Percentiles rank a stretch among this genome's conserved stretches.
Conservation (phyloP, 2,888 invertebrate species). For the Meteorus cinctellus region DNA sequence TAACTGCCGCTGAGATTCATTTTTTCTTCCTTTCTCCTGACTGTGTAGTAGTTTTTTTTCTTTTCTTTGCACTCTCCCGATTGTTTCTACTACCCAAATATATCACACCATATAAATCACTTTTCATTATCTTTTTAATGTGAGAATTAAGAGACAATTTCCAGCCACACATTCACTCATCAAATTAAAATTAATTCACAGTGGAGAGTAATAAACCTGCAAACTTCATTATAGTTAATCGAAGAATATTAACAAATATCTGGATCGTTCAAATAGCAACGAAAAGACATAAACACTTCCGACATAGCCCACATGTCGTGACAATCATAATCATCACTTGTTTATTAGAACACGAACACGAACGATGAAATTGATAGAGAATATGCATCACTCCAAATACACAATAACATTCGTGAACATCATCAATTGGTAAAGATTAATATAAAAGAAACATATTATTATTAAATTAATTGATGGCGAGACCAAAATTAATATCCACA, state of each 20-base stretch:
- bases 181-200: conserved; percentile 38
- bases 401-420: too few species aligned
- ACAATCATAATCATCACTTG: too few species aligned
- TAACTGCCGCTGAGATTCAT: conserved; percentile 66
- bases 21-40: conserved; percentile 56
- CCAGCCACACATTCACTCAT: conserved; percentile 21
- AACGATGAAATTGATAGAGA: too few species aligned
- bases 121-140: conserved; percentile 33
- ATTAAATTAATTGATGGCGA: not conserved
- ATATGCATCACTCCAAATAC: too few species aligned
- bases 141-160: not conserved
- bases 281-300: too few species aligned
- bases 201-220: not conserved
- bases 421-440: not conserved
- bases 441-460: not conserved
- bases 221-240: too few species aligned
- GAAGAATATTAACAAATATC: too few species aligned
- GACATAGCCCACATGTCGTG: too few species aligned
- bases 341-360: too few species aligned
- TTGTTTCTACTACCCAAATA: conserved; percentile 40
- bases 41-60: conserved; percentile 25
- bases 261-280: too few species aligned
- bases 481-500: not conserved
- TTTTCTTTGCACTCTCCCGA: conserved; percentile 43
- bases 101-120: conserved; percentile 25